Base-by-base conservation (phyloP, 2,113 vertebrate species). In the Lycocorax pyrrhopterus region DNA sequence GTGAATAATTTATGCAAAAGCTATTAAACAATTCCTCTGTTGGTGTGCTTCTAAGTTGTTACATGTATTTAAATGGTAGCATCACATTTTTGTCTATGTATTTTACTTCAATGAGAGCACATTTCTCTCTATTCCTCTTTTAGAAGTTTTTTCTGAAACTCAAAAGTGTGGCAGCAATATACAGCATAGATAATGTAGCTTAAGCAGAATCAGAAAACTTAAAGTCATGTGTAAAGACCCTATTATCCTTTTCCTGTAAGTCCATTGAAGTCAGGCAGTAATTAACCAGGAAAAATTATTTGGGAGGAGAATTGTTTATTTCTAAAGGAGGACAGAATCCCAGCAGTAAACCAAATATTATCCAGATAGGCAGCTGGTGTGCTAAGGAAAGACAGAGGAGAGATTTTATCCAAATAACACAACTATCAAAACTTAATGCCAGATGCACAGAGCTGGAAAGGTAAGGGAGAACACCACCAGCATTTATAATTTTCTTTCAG, bases 381-480 rank as follows among this genome's bases (percentile, higher is more conserved):
- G 39, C 10, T 33, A n/a, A 73, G 49, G n/a, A 87, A 84, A 59
- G 37, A 17, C 14, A 49, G 14, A 76, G 22, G 6, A 83, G 16
- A 0, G 2, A 23, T 58, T 92, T 53, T 23, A 69, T 29, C 9
- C 8, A 80, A 46, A 19, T 16, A 76, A 53, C 9, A 2, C 15
- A 76, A 25, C 58, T 43, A 43, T 30, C 16, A 60, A 88, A 84
- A 41, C 4, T n/a, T 67, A 51, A 46, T 10, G 1, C 14, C 7
- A 58, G 8, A 35, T 35, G 8, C 6, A 43, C 21, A 84, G 12
- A 35, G 7, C 16, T 41, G 0, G 9, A 17, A 62, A 62, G 0
- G 2, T 6, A 87, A 5, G 37, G 5, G 4, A 74, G 19, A 60
- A 5, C 27, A 73, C 10, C 12, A 64, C 6, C 16, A 64, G 13